Evolutionary conservation across 2,888 invertebrate genomes (phyloP), one percentile per base, ranked within the genome.

Genomic region (Helicoverpa assulta): DNA sequence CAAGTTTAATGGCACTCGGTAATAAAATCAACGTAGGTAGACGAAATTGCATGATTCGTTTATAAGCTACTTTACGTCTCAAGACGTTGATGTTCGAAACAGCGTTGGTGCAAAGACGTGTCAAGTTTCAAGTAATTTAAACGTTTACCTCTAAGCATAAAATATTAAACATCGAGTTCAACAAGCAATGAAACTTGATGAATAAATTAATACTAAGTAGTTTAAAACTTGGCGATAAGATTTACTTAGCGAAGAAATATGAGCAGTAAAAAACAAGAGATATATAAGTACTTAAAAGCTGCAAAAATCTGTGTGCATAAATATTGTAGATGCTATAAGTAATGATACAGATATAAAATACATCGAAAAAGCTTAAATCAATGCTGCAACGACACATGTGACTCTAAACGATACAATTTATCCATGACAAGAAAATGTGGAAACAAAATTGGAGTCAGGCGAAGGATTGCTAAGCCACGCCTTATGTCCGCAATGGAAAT

Each of bases 371-470:
- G 19, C 59, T 65, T 51, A 51, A 74, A 63, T 63, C 62, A 52
- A 51, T 63, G 29, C 21, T 66, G 0, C 14, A 60, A 21, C 37
- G 18, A 51, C 47, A 67, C 50, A 70, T 51, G 60, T 63, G 60
- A 40, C 40, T 55, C 6, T 51, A 50, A 73, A 53, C 54, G 54
- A 29, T 29, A 29, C 54, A 53, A 67, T 76, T 71, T 67, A 62
- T 78, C 80, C 62, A 33, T 40, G 76, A 75, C 76, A 65, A 71
- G 72, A 71, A 80, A 67, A 64, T 71, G 80, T 76, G 64, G 47
- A 80, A 80, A 51, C 37, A 70, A 63, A 40, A 66, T n/a, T 54
- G 26, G 50, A 60, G 55, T 12, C 37, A 61, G 43, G 64, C 14
- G 71, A 71, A 59, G 21, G 21, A 78, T 80, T 71, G 56, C 63